Evolutionary conservation across 1,140 invertebrate species (phyloP).

Genomic region (Temnothorax longispinosus): DNA sequence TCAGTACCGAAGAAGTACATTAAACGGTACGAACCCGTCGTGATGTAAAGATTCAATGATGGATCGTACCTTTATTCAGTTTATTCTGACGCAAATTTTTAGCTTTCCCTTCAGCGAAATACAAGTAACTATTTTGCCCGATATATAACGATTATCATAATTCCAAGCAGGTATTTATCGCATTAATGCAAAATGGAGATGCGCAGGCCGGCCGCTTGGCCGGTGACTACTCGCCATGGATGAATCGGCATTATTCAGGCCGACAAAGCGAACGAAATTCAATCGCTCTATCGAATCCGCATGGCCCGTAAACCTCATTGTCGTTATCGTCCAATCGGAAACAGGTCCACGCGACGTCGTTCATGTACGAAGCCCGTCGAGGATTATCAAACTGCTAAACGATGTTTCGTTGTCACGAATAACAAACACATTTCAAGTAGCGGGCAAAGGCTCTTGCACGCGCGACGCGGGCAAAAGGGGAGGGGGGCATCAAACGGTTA

Average conservation of each 20-base stretch:
- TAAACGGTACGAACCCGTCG: background rate
- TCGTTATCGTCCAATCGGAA: constrained; percentile 55
- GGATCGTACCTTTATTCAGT: background rate
- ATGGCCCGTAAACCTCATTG: constrained; percentile 55
- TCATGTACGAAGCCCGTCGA: constrained; percentile 47
- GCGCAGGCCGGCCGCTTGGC: background rate
- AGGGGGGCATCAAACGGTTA: constrained; percentile 67
- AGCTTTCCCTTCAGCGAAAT: background rate
- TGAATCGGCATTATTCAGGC: constrained; percentile 47
- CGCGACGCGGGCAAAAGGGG: background rate
- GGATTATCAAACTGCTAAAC: constrained; percentile 62
- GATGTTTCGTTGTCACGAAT: constrained; percentile 63
- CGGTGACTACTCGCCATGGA: constrained; percentile 36
- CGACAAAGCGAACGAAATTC: constrained; percentile 56
- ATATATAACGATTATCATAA: background rate
- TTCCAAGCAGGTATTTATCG: constrained; percentile 10
- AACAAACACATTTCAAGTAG: constrained; percentile 51
- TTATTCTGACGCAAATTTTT: background rate
- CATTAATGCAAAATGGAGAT: constrained; percentile 2
- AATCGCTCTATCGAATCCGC: constrained; percentile 51
- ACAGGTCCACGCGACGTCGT: constrained; percentile 42
- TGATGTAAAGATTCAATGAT: background rate
- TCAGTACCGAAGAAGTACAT: background rate
- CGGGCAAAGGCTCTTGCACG: constrained; percentile 43
- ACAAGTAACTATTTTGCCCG: background rate